Conservation (phyloP, 2,888 invertebrate species). For the Folsomia manolachei region DNA sequence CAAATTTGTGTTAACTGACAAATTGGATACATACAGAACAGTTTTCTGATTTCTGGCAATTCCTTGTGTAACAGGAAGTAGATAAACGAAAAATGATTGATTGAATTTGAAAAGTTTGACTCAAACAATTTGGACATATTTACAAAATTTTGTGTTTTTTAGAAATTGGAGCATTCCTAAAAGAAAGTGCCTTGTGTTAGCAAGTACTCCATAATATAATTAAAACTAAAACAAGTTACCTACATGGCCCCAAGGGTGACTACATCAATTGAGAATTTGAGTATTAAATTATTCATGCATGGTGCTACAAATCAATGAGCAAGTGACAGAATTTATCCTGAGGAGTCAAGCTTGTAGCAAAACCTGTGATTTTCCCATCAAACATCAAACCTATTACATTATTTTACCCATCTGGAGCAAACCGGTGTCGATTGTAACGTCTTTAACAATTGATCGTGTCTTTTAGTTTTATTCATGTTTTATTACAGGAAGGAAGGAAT, state of each 20-base stretch:
- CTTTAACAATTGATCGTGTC: too few species aligned
- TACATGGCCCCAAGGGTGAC: neutral
- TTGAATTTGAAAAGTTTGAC: neutral
- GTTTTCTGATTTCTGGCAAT: neutral
- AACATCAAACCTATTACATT: too few species aligned
- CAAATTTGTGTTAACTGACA: neutral
- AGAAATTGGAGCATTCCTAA: neutral
- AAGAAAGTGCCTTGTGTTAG: neutral
- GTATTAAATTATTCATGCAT: neutral
- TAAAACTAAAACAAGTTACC: neutral
- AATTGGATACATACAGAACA: too few species aligned
- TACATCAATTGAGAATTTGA: neutral
- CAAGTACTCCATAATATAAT: too few species aligned
- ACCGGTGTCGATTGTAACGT: too few species aligned
- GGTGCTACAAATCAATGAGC: neutral
- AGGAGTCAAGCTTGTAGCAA: neutral
- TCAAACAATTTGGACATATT: neutral
- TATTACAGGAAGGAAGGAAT: too few species aligned
- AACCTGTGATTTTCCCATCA: constrained; percentile 7
- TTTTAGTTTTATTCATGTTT: too few species aligned
- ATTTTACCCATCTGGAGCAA: too few species aligned
- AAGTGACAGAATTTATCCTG: neutral
- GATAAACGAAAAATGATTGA: neutral
- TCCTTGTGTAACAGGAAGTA: neutral
- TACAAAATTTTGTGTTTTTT: neutral